Base-by-base conservation (phyloP, 2,797 vertebrate genomes). In the Muscicapa striata region DNA sequence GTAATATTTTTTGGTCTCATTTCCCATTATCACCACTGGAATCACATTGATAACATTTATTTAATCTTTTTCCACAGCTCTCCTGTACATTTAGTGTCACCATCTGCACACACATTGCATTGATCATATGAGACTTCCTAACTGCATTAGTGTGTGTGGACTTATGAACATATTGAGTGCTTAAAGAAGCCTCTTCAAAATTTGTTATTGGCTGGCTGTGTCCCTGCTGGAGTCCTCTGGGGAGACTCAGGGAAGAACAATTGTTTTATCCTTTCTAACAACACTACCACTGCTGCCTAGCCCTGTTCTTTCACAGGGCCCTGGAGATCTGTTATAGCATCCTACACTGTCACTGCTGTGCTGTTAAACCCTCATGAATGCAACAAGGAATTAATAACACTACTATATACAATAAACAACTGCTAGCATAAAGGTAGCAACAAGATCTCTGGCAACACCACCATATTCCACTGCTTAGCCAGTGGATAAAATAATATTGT, bases 321-420 rank as follows among this genome's bases (percentile, higher is more conserved):
- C 95, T 77, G 36, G 96, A 96, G 95, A 97, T 96, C 94, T 92
- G 89, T 96, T 96, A 96, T 85, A 94, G 83, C 91, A 96, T 94
- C 95, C 95, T 92, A 68, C 70, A 48, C 54, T 75, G 91, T 93
- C 90, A 84, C 93, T 89, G 78, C 90, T 93, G 95, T 38, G 91
- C 68, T 95, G 91, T 96, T 96, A 97, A 95, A 68, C 54, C 83
- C 88, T 94, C 93, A 90, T 83, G 94, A 96, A 96, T 90, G 83
- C 93, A 94, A 83, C 87, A 93, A 74, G 22, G 75, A 96, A 97
- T 97, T 97, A 97, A 96, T 96, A 97, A 90, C 80, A 61, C 34
- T 2, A 9, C 93, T 94, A 87, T 80, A 94, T 43, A 89, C 90
- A 38, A 94, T 94, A 90, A 94, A 94, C 91, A 93, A 94, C 67